Base-by-base conservation (phyloP, 1,140 invertebrate genomes). In the Nasonia longicornis region DNA sequence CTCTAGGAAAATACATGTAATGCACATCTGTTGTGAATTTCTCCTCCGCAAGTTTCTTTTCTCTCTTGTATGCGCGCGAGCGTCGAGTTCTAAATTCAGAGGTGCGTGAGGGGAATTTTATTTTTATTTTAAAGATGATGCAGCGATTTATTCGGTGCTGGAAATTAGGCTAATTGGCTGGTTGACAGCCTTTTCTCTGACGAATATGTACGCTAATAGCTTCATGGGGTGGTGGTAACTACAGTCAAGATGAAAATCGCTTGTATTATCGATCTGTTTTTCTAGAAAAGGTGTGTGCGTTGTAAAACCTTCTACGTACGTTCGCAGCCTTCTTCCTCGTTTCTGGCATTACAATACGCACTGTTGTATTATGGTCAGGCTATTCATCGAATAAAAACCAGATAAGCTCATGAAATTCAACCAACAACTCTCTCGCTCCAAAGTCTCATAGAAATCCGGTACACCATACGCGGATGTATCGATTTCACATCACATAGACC, bases 101-200 rank as follows among this genome's bases (percentile, higher is more conserved):
- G 52, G 3, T 48, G 45, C 45, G 52, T 20, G 20, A 6, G 52
- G 20, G n/a, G 52, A 58, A 16, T 58, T 29, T 67, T 29, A 26
- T 67, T 31, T 31, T 67, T 29, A 26, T 31, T 29, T 29, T 67
- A n/a, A 8, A 66, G 26, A 26, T 26, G 20, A 64, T 64, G 63
- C 31, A 35, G 31, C 1, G 16, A 67, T 67, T 67, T 31, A 2
- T 67, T 67, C 2, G 16, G 22, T 16, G 64, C 2, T 29, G 64
- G 29, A 71, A 71, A 71, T 71, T 29, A 16, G 20, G 69, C 31
- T 71, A 71, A 71, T 71, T 42, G 69, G 69, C 20, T n/a, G 31
- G 16, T n/a, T 71, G 67, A 29, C 67, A 70, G 20, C 7, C 0
- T 69, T 35, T 70, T 66, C 26, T 12, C 22, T 22, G 10, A 22